phyloP scores from a whole-genome alignment of 2,888 invertebrate species.

The Linnaemya vulpina region DNA sequence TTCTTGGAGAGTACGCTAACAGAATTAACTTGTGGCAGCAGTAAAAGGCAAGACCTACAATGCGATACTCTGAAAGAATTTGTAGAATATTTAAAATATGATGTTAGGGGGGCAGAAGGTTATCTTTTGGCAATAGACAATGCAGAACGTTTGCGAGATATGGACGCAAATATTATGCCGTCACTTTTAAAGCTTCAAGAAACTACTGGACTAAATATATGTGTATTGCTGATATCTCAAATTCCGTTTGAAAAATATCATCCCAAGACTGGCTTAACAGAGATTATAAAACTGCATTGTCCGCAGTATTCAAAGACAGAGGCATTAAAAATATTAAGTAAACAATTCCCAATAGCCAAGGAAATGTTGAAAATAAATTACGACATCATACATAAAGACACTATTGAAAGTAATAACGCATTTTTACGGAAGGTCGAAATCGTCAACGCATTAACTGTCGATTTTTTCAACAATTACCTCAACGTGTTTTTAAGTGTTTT shows the following conservation, averaged over 20 bases:
- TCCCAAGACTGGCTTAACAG: slow-evolving; percentile 87
- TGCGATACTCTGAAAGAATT: slow-evolving; percentile 89
- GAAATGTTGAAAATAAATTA: slow-evolving; percentile 59
- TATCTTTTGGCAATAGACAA: slow-evolving; percentile 90
- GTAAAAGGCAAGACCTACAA: slow-evolving; percentile 78
- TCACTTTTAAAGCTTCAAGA: slow-evolving; percentile 89
- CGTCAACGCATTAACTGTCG: slow-evolving; percentile 79
- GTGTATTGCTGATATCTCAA: slow-evolving; percentile 90
- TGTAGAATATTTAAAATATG: slow-evolving; percentile 83
- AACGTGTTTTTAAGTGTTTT: slow-evolving; percentile 93
- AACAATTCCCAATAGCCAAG: slow-evolving; percentile 78
- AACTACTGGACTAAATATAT: slow-evolving; percentile 88
- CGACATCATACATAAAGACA: neutral
- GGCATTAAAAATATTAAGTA: slow-evolving; percentile 84
- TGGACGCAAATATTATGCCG: slow-evolving; percentile 89
- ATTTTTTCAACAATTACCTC: slow-evolving; percentile 90
- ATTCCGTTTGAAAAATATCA: slow-evolving; percentile 92
- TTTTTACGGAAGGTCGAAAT: slow-evolving; percentile 71
- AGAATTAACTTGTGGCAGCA: slow-evolving; percentile 77
- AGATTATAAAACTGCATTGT: slow-evolving; percentile 90
- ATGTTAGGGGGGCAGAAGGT: slow-evolving; percentile 65
- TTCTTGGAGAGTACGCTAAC: slow-evolving; percentile 90
- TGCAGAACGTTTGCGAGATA: slow-evolving; percentile 90
- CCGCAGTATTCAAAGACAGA: slow-evolving; percentile 92
- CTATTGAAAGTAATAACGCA: slow-evolving; percentile 65